Evolutionary conservation across 2,888 invertebrate genomes (phyloP).

Genomic region (Microdon myrmicae): DNA sequence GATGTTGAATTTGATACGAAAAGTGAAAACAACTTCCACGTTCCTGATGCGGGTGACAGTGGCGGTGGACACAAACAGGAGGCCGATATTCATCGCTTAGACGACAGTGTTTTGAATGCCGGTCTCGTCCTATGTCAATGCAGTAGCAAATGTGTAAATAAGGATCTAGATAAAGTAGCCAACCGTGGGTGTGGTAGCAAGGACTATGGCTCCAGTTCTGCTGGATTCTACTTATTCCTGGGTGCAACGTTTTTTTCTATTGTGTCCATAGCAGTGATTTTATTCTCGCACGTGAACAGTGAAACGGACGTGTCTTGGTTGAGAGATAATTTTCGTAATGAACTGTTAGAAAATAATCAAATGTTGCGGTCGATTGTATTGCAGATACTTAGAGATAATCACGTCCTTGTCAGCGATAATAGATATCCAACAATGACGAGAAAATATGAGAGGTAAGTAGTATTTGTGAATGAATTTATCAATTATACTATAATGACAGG

Average conservation of each 20-base stretch:
- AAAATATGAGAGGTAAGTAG: conserved; percentile 41
- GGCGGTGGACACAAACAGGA: conserved; percentile 34
- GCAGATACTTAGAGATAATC: conserved; percentile 49
- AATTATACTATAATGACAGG: no score
- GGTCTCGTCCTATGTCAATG: conserved; percentile 43
- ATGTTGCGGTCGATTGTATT: conserved; percentile 44
- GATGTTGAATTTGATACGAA: conserved; percentile 24
- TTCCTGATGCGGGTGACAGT: conserved; percentile 9
- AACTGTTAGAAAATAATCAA: conserved; percentile 39
- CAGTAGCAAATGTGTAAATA: conserved; percentile 47
- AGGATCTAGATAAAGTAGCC: conserved; percentile 40
- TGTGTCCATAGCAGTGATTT: conserved; percentile 46
- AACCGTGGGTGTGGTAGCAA: not conserved
- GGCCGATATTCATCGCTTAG: conserved; percentile 33
- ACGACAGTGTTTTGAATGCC: conserved; percentile 41
- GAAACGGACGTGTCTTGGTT: conserved; percentile 48
- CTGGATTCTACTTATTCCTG: conserved; percentile 33
- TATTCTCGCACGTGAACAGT: conserved; percentile 43
- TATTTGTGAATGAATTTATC: not conserved
- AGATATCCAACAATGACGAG: conserved; percentile 28
- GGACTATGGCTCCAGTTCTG: conserved; percentile 4
- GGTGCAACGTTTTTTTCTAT: conserved; percentile 35
- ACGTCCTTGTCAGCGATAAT: conserved; percentile 35
- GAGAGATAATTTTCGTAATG: conserved; percentile 44
- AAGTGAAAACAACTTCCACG: conserved; percentile 44